A percentile compares a stretch with the other conserved stretches of the same genome.
These are phyloP conservation scores for Hydraecia micacea DNA, from an alignment of 2,888 invertebrate species.

Conservation along the genomic window DNA sequence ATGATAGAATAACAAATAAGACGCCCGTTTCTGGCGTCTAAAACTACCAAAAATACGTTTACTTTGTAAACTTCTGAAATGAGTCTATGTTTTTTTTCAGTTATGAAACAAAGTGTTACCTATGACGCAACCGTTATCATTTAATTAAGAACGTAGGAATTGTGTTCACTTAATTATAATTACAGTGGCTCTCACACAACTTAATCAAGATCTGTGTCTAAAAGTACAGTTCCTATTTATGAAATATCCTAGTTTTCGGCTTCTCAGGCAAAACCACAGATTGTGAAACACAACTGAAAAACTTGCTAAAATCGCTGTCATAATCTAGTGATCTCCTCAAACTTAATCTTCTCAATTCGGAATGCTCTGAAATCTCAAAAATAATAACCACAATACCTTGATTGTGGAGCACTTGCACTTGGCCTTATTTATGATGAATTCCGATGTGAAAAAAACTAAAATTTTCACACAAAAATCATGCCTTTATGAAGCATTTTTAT, in stretches of 20 bases:
- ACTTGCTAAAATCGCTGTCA: not conserved
- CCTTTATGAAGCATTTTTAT: conserved; percentile 42
- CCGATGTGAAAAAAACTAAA: conserved; percentile 42
- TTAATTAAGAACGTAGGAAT: conserved; percentile 62
- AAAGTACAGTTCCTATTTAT: conserved; percentile 51
- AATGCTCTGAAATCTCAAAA: conserved; percentile 5
- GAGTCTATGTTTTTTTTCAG: conserved; percentile 13
- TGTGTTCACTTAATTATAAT: conserved; percentile 58
- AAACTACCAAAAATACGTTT: not conserved
- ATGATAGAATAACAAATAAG: no score
- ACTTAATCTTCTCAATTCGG: not conserved
- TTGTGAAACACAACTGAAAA: conserved; percentile 7
- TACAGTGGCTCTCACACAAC: conserved; percentile 59
- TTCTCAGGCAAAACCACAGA: not conserved
- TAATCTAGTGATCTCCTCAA: not conserved
- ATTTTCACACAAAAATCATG: conserved; percentile 57
- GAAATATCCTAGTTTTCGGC: conserved; percentile 42
- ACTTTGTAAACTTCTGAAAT: not conserved
- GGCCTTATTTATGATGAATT: conserved; percentile 40
- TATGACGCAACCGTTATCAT: conserved; percentile 51
- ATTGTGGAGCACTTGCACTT: conserved; percentile 41
- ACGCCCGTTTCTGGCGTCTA: not conserved
- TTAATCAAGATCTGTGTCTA: conserved; percentile 49
- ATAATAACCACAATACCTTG: conserved; percentile 16
- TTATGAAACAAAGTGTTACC: conserved; percentile 39